Evolutionary conservation across 2,113 vertebrate genomes (phyloP), one percentile per base, ranked within the genome.

Genomic region (Brachionichthys hirsutus): DNA sequence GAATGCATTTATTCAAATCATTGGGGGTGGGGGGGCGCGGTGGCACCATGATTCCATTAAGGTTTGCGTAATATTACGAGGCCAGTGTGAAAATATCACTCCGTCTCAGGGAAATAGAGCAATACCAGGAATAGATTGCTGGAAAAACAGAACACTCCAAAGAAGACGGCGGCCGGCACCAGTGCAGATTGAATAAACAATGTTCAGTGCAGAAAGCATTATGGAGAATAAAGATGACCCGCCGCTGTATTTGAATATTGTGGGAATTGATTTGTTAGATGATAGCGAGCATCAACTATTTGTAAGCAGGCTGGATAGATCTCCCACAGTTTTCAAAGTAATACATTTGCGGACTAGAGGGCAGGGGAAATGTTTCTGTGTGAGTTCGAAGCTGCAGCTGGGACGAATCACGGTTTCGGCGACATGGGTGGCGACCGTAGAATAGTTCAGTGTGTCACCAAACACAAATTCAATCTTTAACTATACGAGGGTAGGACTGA

Each of bases 41-140:
- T 12, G 49, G 62, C 44, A 41, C 53, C 72, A 48, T 71, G 75
- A 81, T 82, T 81, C 82, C 83, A 88, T 89, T 87, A 85, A 69
- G 67, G 78, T 56, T 51, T 73, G 77, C 73, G 80, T 83, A 81
- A 81, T 83, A 79, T 78, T 79, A 78, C 69, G 34, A 86, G 79
- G 79, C 79, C 78, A 54, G 75, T 58, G 84, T 75, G 73, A 83
- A 84, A 78, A 86, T 74, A 80, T 81, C 70, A 46, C 76, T 75
- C 62, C 67, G 77, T 86, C 82, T 82, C 62, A 63, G 73, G 71
- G 78, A 89, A 87, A 84, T 85, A 73, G 78, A 85, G 79, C 73
- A 87, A 89, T 85, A 86, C 81, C 81, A 72, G 53, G 82, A 85
- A 85, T 81, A 87, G 85, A 87, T 87, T 85, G 78, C 73, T 64